Percentiles rank a stretch among this genome's conserved stretches.
Conservation (phyloP, 2,888 invertebrate species). For the Lithosia quadra region DNA sequence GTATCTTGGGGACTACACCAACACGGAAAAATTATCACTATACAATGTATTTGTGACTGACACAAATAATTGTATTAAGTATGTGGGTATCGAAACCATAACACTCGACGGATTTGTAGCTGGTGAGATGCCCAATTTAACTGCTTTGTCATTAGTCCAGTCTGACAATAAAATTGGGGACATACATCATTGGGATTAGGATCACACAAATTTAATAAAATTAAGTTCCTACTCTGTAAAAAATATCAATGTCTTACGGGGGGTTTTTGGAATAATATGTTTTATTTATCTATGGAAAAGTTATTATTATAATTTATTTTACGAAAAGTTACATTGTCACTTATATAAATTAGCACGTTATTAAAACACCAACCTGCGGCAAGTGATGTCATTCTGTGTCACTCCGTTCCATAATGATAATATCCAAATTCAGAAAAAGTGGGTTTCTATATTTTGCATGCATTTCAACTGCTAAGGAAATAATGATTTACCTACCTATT, state of each 20-base stretch:
- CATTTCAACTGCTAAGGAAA: background rate
- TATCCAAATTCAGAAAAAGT: background rate
- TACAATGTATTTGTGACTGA: background rate
- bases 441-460: too few species aligned
- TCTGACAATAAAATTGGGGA: background rate
- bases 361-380: background rate
- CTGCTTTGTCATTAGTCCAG: background rate
- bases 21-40: background rate
- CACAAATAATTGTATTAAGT: background rate
- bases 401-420: background rate
- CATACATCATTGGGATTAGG: too few species aligned
- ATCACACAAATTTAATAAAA: background rate
- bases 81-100: background rate
- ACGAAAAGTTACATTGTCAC: background rate
- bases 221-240: too few species aligned
- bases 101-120: background rate
- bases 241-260: too few species aligned
- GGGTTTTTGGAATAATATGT: too few species aligned
- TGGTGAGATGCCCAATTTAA: background rate
- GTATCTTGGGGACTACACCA: background rate
- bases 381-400: background rate
- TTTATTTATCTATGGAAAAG: background rate
- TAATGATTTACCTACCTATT: too few species aligned
- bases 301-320: background rate
- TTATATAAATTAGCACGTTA: background rate